Evolutionary conservation across 2,797 vertebrate species (phyloP), one percentile per base, ranked within the genome.

Genomic region (Pempheris klunzingeri): DNA sequence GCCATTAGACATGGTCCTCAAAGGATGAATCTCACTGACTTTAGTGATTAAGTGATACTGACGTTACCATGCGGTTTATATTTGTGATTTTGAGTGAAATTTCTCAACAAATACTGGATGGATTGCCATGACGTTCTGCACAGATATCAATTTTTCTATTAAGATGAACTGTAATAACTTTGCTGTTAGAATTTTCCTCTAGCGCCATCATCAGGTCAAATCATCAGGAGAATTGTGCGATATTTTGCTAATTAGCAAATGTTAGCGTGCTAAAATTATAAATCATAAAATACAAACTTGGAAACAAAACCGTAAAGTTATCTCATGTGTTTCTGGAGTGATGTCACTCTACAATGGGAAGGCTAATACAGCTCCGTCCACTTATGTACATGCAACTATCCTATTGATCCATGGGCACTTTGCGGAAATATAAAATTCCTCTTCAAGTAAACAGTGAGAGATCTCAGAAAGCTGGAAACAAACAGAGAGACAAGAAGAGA

Each of bases 391-490:
- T 20, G 7, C 7, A 28, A 17, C n/a, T 41, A 3, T 3, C 1
- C 10, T 24, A 17, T 2, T n/a, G 32, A 38, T 36, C 54, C 15
- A 58, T n/a, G 36, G 22, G 58, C n/a, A 43, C 32, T 64, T 50
- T 47, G 28, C 43, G 12, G 32, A 46, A n/a, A 60, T 36, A 39
- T 22, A 55, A 54, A 44, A 22, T 49, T 30, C 32, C 50, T 30
- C 57, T 32, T 55, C 26, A 70, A 41, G 74, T 49, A 54, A 59
- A 69, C 30, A 46, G n/a, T 17, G 32, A 68, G 28, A 78, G 47
- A 74, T 49, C 24, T 5, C 30, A 57, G 59, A 58, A 12, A 46
- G 44, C 58, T 38, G 44, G 30, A 59, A 5, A 55, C 55, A 74
- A 52, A 62, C 24, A 65, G 8, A 44, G 10, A 49, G 54, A 69